phyloP scores from a whole-genome alignment of 2,797 vertebrate species.

The Emydoidea blandingii region DNA sequence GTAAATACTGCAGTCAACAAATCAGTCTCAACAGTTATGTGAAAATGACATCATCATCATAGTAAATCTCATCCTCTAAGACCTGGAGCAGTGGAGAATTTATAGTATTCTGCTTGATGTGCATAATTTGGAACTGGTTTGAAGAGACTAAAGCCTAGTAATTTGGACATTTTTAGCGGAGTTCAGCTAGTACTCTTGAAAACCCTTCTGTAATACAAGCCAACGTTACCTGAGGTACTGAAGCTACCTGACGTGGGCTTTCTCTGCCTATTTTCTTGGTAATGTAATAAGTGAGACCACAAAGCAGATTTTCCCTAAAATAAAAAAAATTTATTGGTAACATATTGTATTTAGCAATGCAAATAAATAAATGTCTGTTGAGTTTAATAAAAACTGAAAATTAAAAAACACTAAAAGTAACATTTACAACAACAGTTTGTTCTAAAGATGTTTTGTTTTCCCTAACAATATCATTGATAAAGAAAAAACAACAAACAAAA shows the following conservation, averaged over 20 bases:
- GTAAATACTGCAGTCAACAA: not conserved
- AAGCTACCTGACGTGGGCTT: conserved; percentile 90
- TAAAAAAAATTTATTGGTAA: not conserved
- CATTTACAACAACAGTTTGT: not conserved
- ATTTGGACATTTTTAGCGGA: not conserved
- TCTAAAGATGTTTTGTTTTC: conserved; percentile 5
- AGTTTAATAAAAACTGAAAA: not conserved
- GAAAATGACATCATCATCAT: not conserved
- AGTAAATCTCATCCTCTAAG: not conserved
- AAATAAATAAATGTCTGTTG: not conserved
- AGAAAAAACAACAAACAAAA: not conserved
- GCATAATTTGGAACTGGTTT: not conserved
- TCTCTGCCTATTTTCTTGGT: conserved; percentile 95
- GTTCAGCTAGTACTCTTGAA: not conserved
- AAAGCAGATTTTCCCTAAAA: conserved; percentile 96
- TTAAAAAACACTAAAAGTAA: not conserved
- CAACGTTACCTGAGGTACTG: conserved; percentile 88
- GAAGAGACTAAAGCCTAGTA: not conserved
- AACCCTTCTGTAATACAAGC: not conserved
- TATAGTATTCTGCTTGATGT: not conserved
- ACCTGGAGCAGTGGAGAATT: not conserved
- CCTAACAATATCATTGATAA: not conserved
- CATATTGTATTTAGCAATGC: not conserved
- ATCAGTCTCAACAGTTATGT: not conserved
- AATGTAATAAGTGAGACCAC: conserved; percentile 98